Conservation (phyloP, 2,113 vertebrate species). For the cattle (Bos taurus) region DNA sequence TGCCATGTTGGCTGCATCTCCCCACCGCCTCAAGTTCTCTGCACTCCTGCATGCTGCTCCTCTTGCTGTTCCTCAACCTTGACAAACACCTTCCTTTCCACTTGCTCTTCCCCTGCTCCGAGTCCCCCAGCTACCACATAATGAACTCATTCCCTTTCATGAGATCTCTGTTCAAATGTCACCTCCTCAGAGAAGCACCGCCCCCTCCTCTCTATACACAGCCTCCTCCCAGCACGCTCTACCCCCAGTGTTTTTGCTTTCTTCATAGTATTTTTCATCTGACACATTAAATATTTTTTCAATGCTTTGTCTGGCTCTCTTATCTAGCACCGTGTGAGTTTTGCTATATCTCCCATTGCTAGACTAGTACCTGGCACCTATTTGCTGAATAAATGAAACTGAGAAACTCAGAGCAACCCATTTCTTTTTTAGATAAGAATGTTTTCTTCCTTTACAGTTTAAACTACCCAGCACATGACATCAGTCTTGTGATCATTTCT, state of each 20-base stretch:
- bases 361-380: neutral
- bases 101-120: neutral
- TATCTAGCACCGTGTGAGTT: neutral
- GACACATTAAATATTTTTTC: neutral
- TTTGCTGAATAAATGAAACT: conserved; percentile 43
- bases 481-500: neutral
- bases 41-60: neutral
- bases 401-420: neutral
- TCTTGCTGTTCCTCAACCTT: neutral
- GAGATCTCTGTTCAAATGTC: neutral
- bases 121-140: neutral
- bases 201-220: neutral
- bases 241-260: neutral
- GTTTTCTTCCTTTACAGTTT: conserved; percentile 33
- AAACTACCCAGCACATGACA: neutral
- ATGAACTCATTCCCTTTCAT: neutral
- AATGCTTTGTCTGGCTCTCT: neutral
- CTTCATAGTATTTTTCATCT: neutral
- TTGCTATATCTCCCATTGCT: neutral
- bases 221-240: neutral
- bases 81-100: neutral
- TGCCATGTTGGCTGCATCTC: neutral
- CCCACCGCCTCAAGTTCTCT: neutral
- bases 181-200: neutral
- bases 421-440: conserved; percentile 37